Base-by-base conservation (phyloP, 2,888 invertebrate genomes). In the Orchesella flavescens region DNA sequence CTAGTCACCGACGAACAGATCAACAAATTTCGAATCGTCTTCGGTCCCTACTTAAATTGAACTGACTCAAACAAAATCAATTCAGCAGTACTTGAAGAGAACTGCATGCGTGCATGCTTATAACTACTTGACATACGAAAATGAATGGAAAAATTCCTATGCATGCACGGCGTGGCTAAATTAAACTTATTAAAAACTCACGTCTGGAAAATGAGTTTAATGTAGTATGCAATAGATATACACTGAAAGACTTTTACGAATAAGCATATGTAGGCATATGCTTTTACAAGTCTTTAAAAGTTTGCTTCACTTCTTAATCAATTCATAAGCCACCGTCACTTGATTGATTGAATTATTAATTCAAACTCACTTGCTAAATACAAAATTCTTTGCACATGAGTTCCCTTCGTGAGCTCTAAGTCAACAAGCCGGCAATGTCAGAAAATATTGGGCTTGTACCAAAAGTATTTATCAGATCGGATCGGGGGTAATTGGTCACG, bases 401-500 rank as follows among this genome's bases (percentile, higher is more conserved):
- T 53, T 53, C 53, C 53, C 9, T 12, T 61, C 61, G 24, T 61
- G 24, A 24, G 24, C 59, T 21, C 9, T 59, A 65, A 34, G n/a
- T 10, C 46, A 9, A 46, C 53, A 53, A 53, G 17, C 53, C 53
- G 17, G n/a, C 53, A 53, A 53, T 46, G 9, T 10, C 46, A 46
- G 13, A 46, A 46, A 46, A 46, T 46, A 46, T 13, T 9, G 9
- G 46, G 46, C 9, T 46, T 46, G 9, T 2, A 12, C 61, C 23
- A 59, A 59, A 4, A 21, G 9, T 21, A 24, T 12, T 5, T 12
- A 1, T 61, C 1, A 2, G 61, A 12, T 23, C 7, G 23, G 17
- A 66, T 17, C 7, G 13, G 34, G n/a, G 34, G 17, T 76, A 66
- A 76, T 76, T 76, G 55, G 76, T 76, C 76, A 76, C 76, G 76